Percentiles rank a stretch among this genome's conserved stretches.
Conservation (phyloP, 2,797 vertebrate species). For the Heterohyrax brucei region DNA sequence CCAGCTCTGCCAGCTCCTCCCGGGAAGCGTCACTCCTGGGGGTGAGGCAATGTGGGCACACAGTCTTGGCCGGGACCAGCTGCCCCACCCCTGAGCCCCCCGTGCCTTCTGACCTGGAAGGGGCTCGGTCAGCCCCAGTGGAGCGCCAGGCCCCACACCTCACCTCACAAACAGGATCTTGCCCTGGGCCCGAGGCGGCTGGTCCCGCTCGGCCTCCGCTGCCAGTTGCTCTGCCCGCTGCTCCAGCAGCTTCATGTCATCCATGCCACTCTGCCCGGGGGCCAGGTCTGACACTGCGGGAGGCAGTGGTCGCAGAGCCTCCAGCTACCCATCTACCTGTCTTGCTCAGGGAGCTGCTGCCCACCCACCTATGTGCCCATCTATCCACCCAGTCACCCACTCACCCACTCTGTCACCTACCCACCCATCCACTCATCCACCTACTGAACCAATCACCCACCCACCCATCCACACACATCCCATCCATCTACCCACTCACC, state of each 20-base stretch:
- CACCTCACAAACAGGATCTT: conserved; percentile 98
- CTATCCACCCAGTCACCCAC: neutral
- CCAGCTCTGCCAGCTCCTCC: conserved; percentile 94
- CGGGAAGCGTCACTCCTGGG: conserved; percentile 96
- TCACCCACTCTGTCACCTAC: neutral
- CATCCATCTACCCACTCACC: too few relatives aligned
- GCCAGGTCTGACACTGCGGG: conserved; percentile 95
- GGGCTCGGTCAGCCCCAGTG: neutral
- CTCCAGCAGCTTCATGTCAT: conserved; percentile 97
- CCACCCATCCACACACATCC: too few relatives aligned
- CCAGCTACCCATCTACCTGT: neutral
- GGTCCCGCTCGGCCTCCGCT: conserved; percentile 94
- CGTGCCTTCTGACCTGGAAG: rapidly evolving
- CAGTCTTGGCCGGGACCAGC: neutral
- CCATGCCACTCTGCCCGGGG: conserved; percentile 94
- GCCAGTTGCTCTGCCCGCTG: conserved; percentile 96
- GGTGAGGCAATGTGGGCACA: rapidly evolving
- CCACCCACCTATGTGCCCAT: too few relatives aligned
- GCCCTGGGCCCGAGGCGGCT: conserved; percentile 93
- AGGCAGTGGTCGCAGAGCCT: neutral
- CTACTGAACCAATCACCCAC: too few relatives aligned
- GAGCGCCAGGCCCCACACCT: neutral
- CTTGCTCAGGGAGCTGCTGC: neutral
- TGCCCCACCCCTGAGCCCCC: neutral
- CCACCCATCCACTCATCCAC: neutral